Evolutionary conservation across 2,113 vertebrate species (phyloP), one percentile per base, ranked within the genome.

Genomic region (Clarias magur): DNA sequence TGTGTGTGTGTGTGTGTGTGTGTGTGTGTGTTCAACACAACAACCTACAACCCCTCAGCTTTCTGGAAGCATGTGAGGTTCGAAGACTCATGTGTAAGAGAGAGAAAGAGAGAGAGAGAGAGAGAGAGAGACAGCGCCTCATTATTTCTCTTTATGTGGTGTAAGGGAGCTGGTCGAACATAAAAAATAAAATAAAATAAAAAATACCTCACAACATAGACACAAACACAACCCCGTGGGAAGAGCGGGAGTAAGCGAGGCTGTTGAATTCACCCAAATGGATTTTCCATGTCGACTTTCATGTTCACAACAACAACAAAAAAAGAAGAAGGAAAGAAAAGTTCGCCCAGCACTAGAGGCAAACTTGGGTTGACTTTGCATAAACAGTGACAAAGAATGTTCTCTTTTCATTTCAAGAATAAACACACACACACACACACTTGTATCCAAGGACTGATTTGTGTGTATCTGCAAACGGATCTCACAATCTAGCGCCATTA

Each of bases 361-460:
- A 34, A 86, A 79, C 73, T 83, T 72, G 42, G 82, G 85, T 80
- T 86, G 85, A 89, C 57, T 79, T 60, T 81, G 85, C 85, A 65
- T 53, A 81, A 73, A 48, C 25, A 78, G 19, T 78, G 23, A 78
- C 25, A 59, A 67, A 82, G 68, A 23, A 56, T 72, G 82, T 72
- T 57, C 54, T 76, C 23, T 76, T 83, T 76, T 75, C 73, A 83
- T 82, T 59, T 79, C n/a, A 38, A 19, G 48, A 73, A 30, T 53
- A 67, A 78, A 83, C 60, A 78, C 82, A 54, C n/a, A 70, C 65
- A 34, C 56, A 76, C 70, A 65, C 83, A 85, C 54, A 60, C 27
- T 34, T 23, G 12, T 23, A 82, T 19, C 65, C 57, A 21, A 25
- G 25, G 42, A 48, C 5, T 25, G 19, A 13, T 82, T 16, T 38